Evolutionary conservation across 2,797 vertebrate species (phyloP).

Genomic region (Macrochelys suwanniensis): DNA sequence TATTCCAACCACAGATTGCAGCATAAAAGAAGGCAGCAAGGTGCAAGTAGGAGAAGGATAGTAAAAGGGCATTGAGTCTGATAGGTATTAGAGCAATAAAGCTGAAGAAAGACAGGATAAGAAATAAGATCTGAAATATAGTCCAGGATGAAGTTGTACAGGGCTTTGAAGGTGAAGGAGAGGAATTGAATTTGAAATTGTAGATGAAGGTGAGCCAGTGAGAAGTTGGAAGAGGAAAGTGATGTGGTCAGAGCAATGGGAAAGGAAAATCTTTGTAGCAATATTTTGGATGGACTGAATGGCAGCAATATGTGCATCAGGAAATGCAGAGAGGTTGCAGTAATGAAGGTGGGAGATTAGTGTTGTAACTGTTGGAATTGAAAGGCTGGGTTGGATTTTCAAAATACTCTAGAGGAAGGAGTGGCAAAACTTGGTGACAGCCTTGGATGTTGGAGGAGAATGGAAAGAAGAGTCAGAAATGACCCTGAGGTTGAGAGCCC

Average conservation of each 20-base stretch:
- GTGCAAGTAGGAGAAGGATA: neutral
- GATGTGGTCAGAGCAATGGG: neutral
- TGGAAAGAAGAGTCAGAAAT: neutral
- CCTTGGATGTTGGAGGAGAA: neutral
- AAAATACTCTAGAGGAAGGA: neutral
- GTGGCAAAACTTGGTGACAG: neutral
- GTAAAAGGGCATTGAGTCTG: neutral
- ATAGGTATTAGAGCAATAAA: neutral
- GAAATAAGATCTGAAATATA: neutral
- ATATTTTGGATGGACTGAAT: neutral
- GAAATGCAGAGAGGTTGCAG: neutral
- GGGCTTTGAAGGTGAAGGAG: neutral
- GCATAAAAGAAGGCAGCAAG: neutral
- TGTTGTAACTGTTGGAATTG: neutral
- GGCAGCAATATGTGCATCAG: neutral
- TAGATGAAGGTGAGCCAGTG: neutral
- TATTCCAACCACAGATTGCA: neutral
- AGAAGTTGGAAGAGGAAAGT: constrained; percentile 1
- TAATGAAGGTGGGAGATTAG: neutral
- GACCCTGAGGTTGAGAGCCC: neutral
- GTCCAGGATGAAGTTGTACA: neutral
- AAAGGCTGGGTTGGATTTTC: neutral
- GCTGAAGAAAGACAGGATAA: neutral
- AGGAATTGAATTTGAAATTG: constrained; percentile 8
- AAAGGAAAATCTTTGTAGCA: constrained; percentile 19